Base-by-base conservation (phyloP, 2,797 vertebrate genomes). In the Tolypeutes matacus region DNA sequence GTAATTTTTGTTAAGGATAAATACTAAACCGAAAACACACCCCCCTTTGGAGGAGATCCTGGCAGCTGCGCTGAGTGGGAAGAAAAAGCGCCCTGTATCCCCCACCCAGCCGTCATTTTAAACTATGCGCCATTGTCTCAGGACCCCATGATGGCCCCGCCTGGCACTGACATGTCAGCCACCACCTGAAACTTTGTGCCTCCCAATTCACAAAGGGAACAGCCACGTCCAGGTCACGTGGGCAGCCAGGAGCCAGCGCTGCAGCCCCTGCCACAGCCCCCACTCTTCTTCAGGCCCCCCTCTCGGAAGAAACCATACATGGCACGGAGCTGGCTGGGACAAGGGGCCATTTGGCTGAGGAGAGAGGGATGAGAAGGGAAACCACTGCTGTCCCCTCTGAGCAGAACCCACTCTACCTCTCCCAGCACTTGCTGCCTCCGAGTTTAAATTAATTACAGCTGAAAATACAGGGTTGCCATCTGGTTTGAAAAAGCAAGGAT, bases 361-460 rank as follows among this genome's bases (percentile, higher is more conserved):
- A 72, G 56, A 42, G 65, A 81, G 76, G 34, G 82, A 81, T 23
- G 84, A 39, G 67, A 51, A 62, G 91, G 76, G 76, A n/a, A 42
- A 77, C 25, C 73, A 21, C 76, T 34, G 46, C 89, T 95, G 56
- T 58, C 92, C 93, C 91, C 82, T 77, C 84, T 46, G 70, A 89
- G 82, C 36, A 82, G 87, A 93, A 95, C 82, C 91, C 58, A 95
- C 93, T 77, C 93, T 83, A 93, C 97, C 96, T 97, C 95, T 69
- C 96, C 93, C 93, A 94, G 93, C 64, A 96, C 96, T 96, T 93
- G 83, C 95, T 91, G 95, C 94, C 97, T 96, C 95, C 51, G 15
- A 82, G 94, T 95, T 97, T 96, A 98, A 98, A 98, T 98, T 93
- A 97, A 98, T 96, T 98, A 87, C 98, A 98, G 98, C 98, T 98